Evolutionary conservation across 2,888 invertebrate species (phyloP), one percentile per base, ranked within the genome.

Genomic region (Ophioninae sp.): DNA sequence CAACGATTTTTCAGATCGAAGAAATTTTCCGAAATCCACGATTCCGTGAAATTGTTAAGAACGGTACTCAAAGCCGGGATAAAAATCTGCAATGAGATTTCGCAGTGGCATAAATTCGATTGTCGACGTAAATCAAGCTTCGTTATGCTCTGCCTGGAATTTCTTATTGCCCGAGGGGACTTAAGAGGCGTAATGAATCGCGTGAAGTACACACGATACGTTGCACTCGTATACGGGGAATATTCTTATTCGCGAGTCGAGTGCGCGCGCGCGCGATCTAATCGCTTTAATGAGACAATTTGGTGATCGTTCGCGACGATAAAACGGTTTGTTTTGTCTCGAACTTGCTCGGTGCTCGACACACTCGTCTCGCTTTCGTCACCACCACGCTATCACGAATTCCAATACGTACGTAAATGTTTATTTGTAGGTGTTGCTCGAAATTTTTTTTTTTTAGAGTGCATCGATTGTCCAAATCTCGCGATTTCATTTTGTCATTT

Each of bases 291-390:
- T 88, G 90, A 89, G 88, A 90, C 89, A 89, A 90, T 90, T 90
- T 89, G 87, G 78, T 85, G 88, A 89, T 90, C 87, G 88, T 89
- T 86, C 87, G 82, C 85, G 83, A 81, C 85, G 90, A 90, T 90
- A 90, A 87, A 87, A 85, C 79, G 86, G 85, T 88, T 89, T 90
- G 90, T 90, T 90, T 90, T 87, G 89, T 90, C 90, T 90, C 87
- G 68, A 75, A 39, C 81, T 80, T 58, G 77, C 75, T 68, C 65
- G 44, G 13, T 58, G 6, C 44, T 17, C n/a, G 51, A 37, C 58
- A 69, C 68, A 58, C 72, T 79, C 79, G n/a, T n/a, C n/a, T 59
- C 56, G 8, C 61, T 79, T 41, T 59, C 13, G 23, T 64, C 30
- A 39, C 63, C 44, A 22, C 37, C 58, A 74, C 51, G 23, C 61